Evolutionary conservation across 2,113 vertebrate species (phyloP), one percentile per base, ranked within the genome.

Genomic region (Peromyscus californicus): DNA sequence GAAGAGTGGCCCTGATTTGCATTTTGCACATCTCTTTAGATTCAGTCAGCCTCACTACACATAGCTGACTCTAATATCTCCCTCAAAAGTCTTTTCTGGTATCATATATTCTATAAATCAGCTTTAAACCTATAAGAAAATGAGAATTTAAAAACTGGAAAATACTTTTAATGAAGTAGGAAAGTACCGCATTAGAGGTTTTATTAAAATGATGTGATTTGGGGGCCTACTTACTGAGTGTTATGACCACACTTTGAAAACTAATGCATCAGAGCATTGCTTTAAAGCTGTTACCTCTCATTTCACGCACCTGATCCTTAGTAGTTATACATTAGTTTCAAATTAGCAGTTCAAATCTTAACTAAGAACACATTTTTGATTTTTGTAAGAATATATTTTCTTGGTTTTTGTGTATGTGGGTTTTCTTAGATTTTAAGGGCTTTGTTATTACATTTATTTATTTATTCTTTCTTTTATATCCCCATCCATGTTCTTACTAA

Each of bases 1-100:
- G 5, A 89, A 45, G 16, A 59, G 2, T 91, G 74, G 22, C 26
- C 33, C 39, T 65, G 17, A 72, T 92, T 78, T 70, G 57, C 54
- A 84, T 91, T 92, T 91, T 93, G 31, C 9, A 90, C 19, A 75
- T 87, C 42, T 82, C 54, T 96, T 87, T 94, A 54, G 54, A 94
- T 45, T 94, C 42, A 51, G 19, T 92, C 15, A 70, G 72, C 16
- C 39, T 61, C 84, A 61, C 15, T 61, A 67, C 69, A 83, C 11
- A 72, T 33, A 85, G 33, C 59, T 94, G 82, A n/a, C 61, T 96
- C 11, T 83, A 10, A 13, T 54, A 36, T 15, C 6, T 33, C 80
- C 61, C 4, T 76, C 15, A 42, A 89, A 93, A 83, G 2, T 70
- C n/a, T 76, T 11, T n/a, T 76, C 26, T 91, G 90, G 63, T 61